Percentiles rank a stretch among this genome's conserved stretches.
Evolutionary conservation across 2,888 invertebrate genomes (phyloP).

Genomic region (Xestia sexstrigata): DNA sequence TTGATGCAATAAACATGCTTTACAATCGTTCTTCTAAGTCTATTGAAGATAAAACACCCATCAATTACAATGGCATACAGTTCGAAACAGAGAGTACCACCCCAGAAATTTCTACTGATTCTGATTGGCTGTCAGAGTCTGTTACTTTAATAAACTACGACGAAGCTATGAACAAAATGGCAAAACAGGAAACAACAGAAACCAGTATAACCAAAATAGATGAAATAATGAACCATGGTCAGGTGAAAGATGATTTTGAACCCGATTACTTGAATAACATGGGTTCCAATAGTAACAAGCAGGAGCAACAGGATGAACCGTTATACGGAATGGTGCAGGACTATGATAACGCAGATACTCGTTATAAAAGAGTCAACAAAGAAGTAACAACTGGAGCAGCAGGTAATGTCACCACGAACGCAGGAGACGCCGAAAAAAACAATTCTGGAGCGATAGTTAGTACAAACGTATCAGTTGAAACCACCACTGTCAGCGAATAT

Average conservation of each 20-base stretch:
- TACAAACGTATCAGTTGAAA: conserved; percentile 70
- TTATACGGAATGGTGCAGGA: conserved; percentile 82
- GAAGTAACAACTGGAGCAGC: conserved; percentile 53
- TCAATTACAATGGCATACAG: conserved; percentile 22
- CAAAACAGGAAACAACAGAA: conserved; percentile 78
- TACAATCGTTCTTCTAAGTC: conserved; percentile 84
- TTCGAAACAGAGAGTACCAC: conserved; percentile 61
- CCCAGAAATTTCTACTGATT: conserved; percentile 73
- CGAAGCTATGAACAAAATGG: conserved; percentile 77
- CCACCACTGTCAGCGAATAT: conserved; percentile 82
- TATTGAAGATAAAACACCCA: conserved; percentile 69
- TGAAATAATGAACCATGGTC: conserved; percentile 76
- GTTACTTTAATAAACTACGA: conserved; percentile 82
- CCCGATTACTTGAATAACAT: conserved; percentile 85
- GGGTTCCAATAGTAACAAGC: conserved; percentile 73
- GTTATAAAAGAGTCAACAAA: conserved; percentile 81
- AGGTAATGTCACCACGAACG: conserved; percentile 15
- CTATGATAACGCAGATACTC: conserved; percentile 82
- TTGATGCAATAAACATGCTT: conserved; percentile 81
- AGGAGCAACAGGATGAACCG: conserved; percentile 78
- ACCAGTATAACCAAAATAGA: conserved; percentile 74
- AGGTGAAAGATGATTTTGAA: conserved; percentile 83
- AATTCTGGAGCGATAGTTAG: conserved; percentile 51
- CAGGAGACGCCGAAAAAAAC: conserved; percentile 37
- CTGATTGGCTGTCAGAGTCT: conserved; percentile 84